Percentiles rank a stretch among this genome's conserved stretches.
Conservation (phyloP, 2,888 invertebrate species). For the Pollenia labialis region DNA sequence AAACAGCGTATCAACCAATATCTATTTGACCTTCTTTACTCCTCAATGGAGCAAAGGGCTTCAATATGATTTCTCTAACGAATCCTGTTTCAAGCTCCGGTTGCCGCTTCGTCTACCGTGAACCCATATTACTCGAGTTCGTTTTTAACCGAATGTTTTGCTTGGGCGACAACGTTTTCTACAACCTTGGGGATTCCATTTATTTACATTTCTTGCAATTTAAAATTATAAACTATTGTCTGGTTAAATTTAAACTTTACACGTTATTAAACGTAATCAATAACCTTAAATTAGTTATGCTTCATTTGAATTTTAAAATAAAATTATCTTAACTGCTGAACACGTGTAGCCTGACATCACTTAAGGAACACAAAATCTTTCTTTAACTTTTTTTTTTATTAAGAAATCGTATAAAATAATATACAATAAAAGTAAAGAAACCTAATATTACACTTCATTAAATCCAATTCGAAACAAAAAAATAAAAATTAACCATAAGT, state of each 20-base stretch:
- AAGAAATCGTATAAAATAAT: background rate
- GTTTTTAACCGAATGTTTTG: too few relatives aligned
- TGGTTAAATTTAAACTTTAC: background rate
- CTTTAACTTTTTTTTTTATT: background rate
- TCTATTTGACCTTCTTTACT: too few relatives aligned
- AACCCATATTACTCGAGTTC: too few relatives aligned
- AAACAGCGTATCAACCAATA: too few relatives aligned
- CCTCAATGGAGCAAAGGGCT: too few relatives aligned
- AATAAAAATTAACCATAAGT: slow-evolving; percentile 4
- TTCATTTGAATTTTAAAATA: slow-evolving; percentile 11
- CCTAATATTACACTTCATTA: background rate
- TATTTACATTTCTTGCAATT: background rate
- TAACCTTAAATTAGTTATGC: slow-evolving; percentile 19
- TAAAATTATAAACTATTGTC: slow-evolving; percentile 17
- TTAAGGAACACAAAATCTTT: background rate
- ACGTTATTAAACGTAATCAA: slow-evolving; percentile 35
- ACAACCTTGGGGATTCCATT: too few relatives aligned
- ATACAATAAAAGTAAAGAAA: background rate
- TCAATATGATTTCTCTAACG: too few relatives aligned
- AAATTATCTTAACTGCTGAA: slow-evolving; percentile 1
- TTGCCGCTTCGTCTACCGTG: too few relatives aligned
- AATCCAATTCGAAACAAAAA: background rate
- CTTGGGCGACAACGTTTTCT: too few relatives aligned
- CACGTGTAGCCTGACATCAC: background rate
- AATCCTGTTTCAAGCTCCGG: too few relatives aligned